Conservation (phyloP, 2,888 invertebrate species). For the Yponomeuta evonymella region DNA sequence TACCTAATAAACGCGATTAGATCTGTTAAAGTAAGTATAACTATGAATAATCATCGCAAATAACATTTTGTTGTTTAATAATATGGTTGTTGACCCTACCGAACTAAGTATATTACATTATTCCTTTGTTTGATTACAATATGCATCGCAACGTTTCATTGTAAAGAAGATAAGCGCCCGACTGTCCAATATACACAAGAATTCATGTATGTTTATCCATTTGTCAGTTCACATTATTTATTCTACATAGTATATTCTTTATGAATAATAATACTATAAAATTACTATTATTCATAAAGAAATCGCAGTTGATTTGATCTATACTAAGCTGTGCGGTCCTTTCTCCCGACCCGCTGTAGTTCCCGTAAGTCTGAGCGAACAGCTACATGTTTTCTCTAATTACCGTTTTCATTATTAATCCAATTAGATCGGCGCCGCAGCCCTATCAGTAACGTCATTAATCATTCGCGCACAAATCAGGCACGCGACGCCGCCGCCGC, state of each 20-base stretch:
- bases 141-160: background rate
- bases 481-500: background rate
- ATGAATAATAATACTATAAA: too few species aligned
- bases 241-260: too few species aligned
- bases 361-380: background rate
- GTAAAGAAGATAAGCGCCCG: background rate
- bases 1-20: too few species aligned
- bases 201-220: background rate
- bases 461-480: slow-evolving; percentile 13
- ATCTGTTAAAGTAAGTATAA: too few species aligned
- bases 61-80: too few species aligned
- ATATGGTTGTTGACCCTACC: too few species aligned
- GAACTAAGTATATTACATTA: background rate
- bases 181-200: background rate
- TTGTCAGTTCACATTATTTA: too few species aligned
- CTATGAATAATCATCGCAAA: too few species aligned
- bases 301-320: background rate
- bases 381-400: background rate
- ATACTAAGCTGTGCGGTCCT: background rate
- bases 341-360: background rate
- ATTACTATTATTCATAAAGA: background rate
- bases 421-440: background rate
- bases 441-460: slow-evolving; percentile 4
- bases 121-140: background rate
- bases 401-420: background rate